Evolutionary conservation across 2,797 vertebrate species (phyloP).

Genomic region (Echiichthys vipera): DNA sequence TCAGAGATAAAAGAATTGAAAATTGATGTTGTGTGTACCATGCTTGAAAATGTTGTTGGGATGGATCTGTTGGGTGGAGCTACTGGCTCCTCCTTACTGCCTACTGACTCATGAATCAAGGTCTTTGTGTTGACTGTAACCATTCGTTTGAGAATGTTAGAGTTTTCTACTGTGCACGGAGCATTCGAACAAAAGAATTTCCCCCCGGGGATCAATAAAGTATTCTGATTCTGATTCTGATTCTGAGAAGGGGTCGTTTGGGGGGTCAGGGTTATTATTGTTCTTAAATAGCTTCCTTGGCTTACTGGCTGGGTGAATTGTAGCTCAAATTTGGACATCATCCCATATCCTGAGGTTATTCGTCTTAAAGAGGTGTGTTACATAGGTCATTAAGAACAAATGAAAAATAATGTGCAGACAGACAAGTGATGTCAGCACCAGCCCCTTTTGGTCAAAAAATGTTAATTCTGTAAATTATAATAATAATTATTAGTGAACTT

Average conservation of each 20-base stretch:
- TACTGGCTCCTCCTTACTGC: not conserved
- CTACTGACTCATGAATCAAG: conserved; percentile 45
- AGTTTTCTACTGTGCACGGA: no score
- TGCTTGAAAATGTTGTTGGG: not conserved
- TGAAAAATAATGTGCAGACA: not conserved
- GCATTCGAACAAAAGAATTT: no score
- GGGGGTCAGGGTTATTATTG: conserved; percentile 41
- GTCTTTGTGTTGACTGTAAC: conserved; percentile 29
- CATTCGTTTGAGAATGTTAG: conserved; percentile 28
- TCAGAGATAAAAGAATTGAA: no score
- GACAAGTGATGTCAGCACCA: not conserved
- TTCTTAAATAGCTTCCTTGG: conserved; percentile 24
- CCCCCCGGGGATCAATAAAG: no score
- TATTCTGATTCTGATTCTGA: no score
- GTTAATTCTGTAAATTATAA: no score
- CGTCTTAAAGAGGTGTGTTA: not conserved
- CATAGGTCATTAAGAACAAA: not conserved
- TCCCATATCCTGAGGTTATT: not conserved
- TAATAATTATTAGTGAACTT: not conserved
- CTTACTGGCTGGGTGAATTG: conserved; percentile 26
- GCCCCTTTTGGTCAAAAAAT: not conserved
- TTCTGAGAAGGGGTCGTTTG: conserved; percentile 38
- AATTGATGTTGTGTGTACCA: not conserved
- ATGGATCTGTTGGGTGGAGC: not conserved
- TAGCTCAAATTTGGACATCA: not conserved